These are phyloP conservation scores for Nasonia oneida DNA, from an alignment of 2,888 invertebrate species.

Conservation along the genomic window DNA sequence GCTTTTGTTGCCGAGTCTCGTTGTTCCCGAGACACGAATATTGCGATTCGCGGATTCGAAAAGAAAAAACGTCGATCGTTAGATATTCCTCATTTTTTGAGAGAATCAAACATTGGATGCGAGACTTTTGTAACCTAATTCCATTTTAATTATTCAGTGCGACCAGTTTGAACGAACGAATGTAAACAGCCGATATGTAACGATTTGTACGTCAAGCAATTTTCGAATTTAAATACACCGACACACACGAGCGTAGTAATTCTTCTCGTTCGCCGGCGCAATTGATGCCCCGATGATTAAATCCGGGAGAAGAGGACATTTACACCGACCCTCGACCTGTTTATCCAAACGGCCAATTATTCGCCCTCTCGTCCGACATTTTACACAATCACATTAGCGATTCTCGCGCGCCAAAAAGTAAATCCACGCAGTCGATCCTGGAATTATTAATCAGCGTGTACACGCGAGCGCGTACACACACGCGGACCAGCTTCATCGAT, in stretches of 20 bases:
- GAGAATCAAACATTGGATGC: not conserved
- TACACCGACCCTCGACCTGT: not conserved
- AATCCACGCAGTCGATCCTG: not conserved
- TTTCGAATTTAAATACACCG: not conserved
- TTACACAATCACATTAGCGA: not conserved
- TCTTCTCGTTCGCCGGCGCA: not conserved
- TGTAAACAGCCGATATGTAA: not conserved
- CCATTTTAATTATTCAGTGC: not conserved
- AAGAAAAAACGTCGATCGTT: not conserved
- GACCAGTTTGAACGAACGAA: not conserved
- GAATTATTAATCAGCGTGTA: not conserved
- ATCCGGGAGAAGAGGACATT: not conserved
- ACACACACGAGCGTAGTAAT: not conserved
- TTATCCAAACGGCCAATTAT: not conserved
- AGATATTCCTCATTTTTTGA: not conserved
- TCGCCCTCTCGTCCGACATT: not conserved
- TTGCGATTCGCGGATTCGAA: not conserved
- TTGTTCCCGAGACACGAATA: not conserved
- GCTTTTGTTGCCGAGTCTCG: not conserved
- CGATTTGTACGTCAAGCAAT: not conserved
- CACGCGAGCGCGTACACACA: too few relatives aligned
- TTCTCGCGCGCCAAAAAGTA: not conserved
- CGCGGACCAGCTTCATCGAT: not conserved
- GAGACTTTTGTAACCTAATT: not conserved
- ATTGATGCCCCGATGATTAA: not conserved